Conservation (phyloP, 2,113 vertebrate species). For the Cepphus grylle region DNA sequence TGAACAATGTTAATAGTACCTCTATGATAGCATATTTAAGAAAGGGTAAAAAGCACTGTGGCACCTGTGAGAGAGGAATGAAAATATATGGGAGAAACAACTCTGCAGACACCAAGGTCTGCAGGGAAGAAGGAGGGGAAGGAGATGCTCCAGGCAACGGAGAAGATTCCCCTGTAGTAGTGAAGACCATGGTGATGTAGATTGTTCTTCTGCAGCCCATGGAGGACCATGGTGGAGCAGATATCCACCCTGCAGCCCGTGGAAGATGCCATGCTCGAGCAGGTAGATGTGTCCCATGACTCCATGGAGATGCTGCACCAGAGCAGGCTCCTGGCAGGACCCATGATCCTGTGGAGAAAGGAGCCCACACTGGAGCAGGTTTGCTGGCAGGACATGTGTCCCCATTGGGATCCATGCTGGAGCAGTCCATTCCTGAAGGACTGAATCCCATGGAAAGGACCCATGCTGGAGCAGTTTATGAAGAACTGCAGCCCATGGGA, state of each 20-base stretch:
- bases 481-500: background rate
- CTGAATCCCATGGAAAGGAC: fast-evolving
- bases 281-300: background rate
- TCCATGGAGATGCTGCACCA: fast-evolving
- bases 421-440: background rate
- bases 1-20: background rate
- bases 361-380: fast-evolving
- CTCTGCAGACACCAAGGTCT: background rate
- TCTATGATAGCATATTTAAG: background rate
- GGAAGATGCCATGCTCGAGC: background rate
- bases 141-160: background rate
- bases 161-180: background rate
- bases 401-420: fast-evolving
- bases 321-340: background rate
- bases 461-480: background rate
- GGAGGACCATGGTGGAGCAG: background rate
- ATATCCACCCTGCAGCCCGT: background rate
- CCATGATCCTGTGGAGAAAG: background rate
- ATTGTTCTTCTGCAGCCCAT: background rate
- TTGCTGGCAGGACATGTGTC: background rate
- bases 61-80: background rate
- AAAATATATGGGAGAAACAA: background rate
- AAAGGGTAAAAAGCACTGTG: background rate
- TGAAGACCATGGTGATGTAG: background rate
- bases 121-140: background rate